A percentile compares a stretch with the other conserved stretches of the same genome.
Evolutionary conservation across 2,113 vertebrate species (phyloP).

Genomic region (Zingel zingel): DNA sequence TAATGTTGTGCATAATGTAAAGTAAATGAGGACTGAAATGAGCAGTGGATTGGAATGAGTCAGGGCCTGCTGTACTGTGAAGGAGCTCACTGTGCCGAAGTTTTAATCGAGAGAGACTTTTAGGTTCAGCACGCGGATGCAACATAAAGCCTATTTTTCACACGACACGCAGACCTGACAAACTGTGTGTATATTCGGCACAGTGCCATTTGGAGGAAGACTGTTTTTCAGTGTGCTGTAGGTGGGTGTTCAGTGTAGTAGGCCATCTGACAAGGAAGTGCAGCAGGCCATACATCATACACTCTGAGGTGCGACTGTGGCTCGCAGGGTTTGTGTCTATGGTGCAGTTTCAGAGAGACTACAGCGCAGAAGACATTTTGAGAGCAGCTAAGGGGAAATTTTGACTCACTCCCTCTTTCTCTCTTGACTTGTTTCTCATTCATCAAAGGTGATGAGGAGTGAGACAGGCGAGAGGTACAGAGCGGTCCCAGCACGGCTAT

Average conservation of each 20-base stretch:
- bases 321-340: conserved; percentile 41
- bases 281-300: conserved; percentile 60
- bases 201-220: conserved; percentile 37
- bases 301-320: conserved; percentile 23
- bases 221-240: conserved; percentile 58
- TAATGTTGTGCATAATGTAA: conserved; percentile 67
- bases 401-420: conserved; percentile 17
- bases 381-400: conserved; percentile 51
- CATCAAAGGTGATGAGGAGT: conserved; percentile 66
- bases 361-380: conserved; percentile 39
- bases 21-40: conserved; percentile 68
- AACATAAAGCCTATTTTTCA: conserved; percentile 61
- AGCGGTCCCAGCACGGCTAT: conserved; percentile 53
- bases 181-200: conserved; percentile 51
- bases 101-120: conserved; percentile 56
- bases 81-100: conserved; percentile 42
- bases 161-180: conserved; percentile 40
- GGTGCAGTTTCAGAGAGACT: conserved; percentile 52
- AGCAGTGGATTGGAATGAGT: conserved; percentile 45
- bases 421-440: conserved; percentile 58
- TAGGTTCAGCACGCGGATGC: conserved; percentile 41
- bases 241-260: conserved; percentile 63
- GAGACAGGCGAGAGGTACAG: conserved; percentile 47
- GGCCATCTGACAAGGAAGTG: conserved; percentile 59
- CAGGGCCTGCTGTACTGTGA: conserved; percentile 47